phyloP scores from a whole-genome alignment of 2,888 invertebrate species.

The Caprella mutica region DNA sequence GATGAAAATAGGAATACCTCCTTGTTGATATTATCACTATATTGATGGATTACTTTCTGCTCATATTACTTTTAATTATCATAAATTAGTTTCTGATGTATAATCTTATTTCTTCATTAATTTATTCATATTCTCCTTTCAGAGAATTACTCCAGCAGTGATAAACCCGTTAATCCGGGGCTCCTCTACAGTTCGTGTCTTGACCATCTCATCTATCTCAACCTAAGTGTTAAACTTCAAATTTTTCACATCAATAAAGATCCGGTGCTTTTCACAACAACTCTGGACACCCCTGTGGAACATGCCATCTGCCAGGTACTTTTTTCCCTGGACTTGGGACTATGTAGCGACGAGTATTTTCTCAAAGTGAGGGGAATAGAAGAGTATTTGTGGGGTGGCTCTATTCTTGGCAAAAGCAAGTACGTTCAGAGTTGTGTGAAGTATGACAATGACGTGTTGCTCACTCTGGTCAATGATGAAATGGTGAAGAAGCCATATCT shows the following conservation, averaged over 20 bases:
- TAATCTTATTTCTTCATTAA: too few species aligned
- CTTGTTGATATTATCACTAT: too few species aligned
- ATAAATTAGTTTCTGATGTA: too few species aligned
- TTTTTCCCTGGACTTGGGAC: slow-evolving; percentile 52
- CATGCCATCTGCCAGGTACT: slow-evolving; percentile 73
- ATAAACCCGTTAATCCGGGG: slow-evolving; percentile 70
- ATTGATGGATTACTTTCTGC: too few species aligned
- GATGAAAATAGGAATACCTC: too few species aligned
- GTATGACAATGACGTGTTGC: slow-evolving; percentile 70
- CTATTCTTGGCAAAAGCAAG: slow-evolving; percentile 74
- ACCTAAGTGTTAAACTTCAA: slow-evolving; percentile 78
- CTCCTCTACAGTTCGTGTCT: slow-evolving; percentile 78
- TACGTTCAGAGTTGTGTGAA: slow-evolving; percentile 89
- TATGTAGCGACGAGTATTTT: slow-evolving; percentile 24
- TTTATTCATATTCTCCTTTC: slow-evolving; percentile 38
- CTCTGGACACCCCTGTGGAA: slow-evolving; percentile 75
- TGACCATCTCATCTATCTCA: slow-evolving; percentile 61
- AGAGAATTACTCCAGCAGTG: slow-evolving; percentile 62
- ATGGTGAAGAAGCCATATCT: slow-evolving; percentile 58
- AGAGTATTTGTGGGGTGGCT: slow-evolving; percentile 76
- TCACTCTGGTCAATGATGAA: slow-evolving; percentile 52
- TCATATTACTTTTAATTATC: too few species aligned
- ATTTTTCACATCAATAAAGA: slow-evolving; percentile 48
- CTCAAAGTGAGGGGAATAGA: slow-evolving; percentile 58
- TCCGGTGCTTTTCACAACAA: slow-evolving; percentile 81